Evolutionary conservation across 2,113 vertebrate species (phyloP), one percentile per base, ranked within the genome.

Genomic region (Dascyllus trimaculatus): DNA sequence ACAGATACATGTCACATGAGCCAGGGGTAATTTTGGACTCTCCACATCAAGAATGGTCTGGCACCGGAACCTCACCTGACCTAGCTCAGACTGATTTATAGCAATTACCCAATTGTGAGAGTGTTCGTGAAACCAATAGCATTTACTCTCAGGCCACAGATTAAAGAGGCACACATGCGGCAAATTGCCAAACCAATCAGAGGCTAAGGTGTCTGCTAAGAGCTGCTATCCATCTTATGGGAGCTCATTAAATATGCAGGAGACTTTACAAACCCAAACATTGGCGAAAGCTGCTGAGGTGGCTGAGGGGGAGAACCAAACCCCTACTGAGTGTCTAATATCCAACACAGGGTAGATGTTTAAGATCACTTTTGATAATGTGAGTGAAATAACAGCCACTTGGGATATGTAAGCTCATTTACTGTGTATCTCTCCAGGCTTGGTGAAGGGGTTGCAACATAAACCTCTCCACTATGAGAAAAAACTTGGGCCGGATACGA

Each of bases 11-110:
- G 32, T 29, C 61, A 85, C 71, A 70, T 52, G 73, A 78, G 68
- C 66, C 35, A n/a, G 63, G 80, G 62, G 59, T 90, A 89, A 84
- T 89, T 91, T 82, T 92, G 84, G 88, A 88, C 29, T 22, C 32
- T 81, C 85, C 70, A 78, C 84, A 81, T 84, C 60, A 64, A 86
- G 78, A 43, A 24, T 71, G 48, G 53, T 67, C 76, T 22, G 18
- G 40, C 58, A n/a, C 19, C 11, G 4, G 65, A 43, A 52, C 40
- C 75, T 85, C 69, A 78, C 86, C 72, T 82, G 82, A 85, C 83
- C 85, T 15, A 22, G 18, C 75, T 22, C 46, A 5, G 32, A 62
- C 54, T 63, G 71, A 78, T 75, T 85, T 21, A 57, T 21, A 78
- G 64, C 59, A 76, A 65, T 46, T 63, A 29, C 56, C 13, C 11